Conservation (phyloP, 64 coral and sea anemone species). For the Actinia equina region DNA sequence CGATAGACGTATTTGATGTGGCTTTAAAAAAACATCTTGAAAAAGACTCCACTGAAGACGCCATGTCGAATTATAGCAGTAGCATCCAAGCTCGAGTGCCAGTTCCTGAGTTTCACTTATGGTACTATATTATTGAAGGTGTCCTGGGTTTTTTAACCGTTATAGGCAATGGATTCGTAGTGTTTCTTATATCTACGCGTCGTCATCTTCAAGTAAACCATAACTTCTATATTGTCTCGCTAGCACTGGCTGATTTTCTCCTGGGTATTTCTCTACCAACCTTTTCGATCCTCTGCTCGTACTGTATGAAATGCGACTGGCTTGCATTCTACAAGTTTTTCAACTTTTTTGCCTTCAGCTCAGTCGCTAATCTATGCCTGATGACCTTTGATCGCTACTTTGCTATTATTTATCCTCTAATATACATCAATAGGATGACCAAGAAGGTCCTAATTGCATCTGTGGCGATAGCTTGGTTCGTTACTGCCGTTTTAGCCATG, state of each 20-base stretch:
- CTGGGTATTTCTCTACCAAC: slow-evolving; percentile 38
- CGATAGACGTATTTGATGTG: too few relatives aligned
- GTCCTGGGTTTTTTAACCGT: slow-evolving; percentile 27
- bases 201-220: slow-evolving; percentile 21
- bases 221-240: slow-evolving; percentile 41
- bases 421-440: slow-evolving; percentile 21
- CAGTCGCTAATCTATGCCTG: slow-evolving; percentile 37
- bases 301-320: slow-evolving; percentile 17
- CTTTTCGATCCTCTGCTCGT: slow-evolving; percentile 26
- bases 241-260: slow-evolving; percentile 35
- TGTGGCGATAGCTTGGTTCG: slow-evolving; percentile 10
- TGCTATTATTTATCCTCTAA: slow-evolving; percentile 25
- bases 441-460: background rate
- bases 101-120: background rate
- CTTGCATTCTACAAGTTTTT: slow-evolving; percentile 45
- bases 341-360: slow-evolving; percentile 38
- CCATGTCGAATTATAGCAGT: background rate
- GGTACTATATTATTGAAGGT: slow-evolving; percentile 28
- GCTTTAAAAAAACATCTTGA: too few relatives aligned
- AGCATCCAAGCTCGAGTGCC: background rate
- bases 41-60: background rate
- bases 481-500: slow-evolving; percentile 14
- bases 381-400: slow-evolving; percentile 54
- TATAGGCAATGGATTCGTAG: slow-evolving; percentile 39
- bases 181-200: slow-evolving; percentile 34